Evolutionary conservation across 2,797 vertebrate genomes (phyloP).

Genomic region (Thunnus albacares): DNA sequence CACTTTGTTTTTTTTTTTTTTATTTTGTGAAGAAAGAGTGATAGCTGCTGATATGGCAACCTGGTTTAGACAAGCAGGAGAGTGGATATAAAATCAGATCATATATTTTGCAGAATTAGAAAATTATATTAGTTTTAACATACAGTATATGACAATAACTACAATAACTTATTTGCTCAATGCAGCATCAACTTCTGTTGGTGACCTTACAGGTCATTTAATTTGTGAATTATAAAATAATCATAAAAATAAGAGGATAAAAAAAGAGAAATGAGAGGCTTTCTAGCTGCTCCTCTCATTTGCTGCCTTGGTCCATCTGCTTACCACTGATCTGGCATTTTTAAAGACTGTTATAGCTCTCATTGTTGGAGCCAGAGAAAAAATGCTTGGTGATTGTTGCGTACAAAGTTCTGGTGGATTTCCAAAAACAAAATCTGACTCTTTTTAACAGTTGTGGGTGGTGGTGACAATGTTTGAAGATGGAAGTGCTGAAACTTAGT

Average conservation of each 20-base stretch:
- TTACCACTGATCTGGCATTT: conserved; percentile 66
- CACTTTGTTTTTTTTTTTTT: conserved; percentile 56
- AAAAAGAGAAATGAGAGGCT: conserved; percentile 52
- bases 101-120: conserved; percentile 55
- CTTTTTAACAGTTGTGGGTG: conserved; percentile 25
- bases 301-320: conserved; percentile 75
- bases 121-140: conserved; percentile 66
- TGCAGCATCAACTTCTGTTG: conserved; percentile 47
- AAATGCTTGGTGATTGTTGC: conserved; percentile 27
- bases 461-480: conserved; percentile 34
- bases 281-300: conserved; percentile 75
- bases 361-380: conserved; percentile 48
- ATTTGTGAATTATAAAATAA: conserved; percentile 55
- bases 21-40: conserved; percentile 37
- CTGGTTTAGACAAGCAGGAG: conserved; percentile 38
- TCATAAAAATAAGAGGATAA: conserved; percentile 28
- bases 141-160: conserved; percentile 52
- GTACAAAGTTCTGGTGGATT: conserved; percentile 43
- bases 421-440: conserved; percentile 48
- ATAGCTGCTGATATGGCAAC: conserved; percentile 56
- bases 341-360: conserved; percentile 71
- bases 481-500: conserved; percentile 33
- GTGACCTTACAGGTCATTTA: conserved; percentile 44
- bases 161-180: conserved; percentile 71
- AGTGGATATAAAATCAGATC: conserved; percentile 44